These are phyloP conservation scores for Acrocyrtus sp. DNA, from an alignment of 2,888 invertebrate genomes.

Conservation along the genomic window DNA sequence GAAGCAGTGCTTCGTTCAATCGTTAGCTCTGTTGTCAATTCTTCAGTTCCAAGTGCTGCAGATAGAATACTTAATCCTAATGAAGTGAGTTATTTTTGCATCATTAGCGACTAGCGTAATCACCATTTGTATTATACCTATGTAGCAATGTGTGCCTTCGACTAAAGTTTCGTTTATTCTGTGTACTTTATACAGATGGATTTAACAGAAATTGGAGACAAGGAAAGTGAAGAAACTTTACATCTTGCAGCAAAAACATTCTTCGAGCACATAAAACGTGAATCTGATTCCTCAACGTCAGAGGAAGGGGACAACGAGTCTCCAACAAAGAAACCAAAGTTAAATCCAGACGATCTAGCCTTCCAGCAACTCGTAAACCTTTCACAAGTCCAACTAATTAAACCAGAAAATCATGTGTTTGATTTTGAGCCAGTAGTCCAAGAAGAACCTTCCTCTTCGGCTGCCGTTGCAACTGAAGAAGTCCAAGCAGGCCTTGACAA, in stretches of 20 bases:
- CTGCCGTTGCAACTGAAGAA: not conserved
- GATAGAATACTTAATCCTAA: constrained; percentile 60
- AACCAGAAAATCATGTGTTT: not conserved
- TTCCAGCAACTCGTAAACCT: not conserved
- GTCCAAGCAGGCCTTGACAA: too few species aligned
- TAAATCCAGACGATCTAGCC: not conserved
- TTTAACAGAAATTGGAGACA: constrained; percentile 46
- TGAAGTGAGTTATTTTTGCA: too few species aligned
- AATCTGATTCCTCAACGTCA: constrained; percentile 1
- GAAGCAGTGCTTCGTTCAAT: constrained; percentile 78
- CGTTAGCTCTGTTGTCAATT: constrained; percentile 67
- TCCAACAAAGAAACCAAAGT: not conserved
- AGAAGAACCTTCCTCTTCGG: not conserved
- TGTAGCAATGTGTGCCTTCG: not conserved
- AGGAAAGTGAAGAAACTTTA: constrained; percentile 46
- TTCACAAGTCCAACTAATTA: not conserved
- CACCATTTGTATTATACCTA: not conserved
- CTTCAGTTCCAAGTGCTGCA: constrained; percentile 48
- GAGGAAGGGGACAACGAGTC: not conserved
- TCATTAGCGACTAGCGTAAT: too few species aligned
- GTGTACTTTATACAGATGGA: constrained; percentile 44
- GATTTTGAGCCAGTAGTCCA: too few species aligned
- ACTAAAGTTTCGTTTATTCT: constrained; percentile 1
- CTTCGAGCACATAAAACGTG: constrained; percentile 9
- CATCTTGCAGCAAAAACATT: constrained; percentile 34